Base-by-base conservation (phyloP, 1,140 invertebrate genomes). In the Apis florea region DNA sequence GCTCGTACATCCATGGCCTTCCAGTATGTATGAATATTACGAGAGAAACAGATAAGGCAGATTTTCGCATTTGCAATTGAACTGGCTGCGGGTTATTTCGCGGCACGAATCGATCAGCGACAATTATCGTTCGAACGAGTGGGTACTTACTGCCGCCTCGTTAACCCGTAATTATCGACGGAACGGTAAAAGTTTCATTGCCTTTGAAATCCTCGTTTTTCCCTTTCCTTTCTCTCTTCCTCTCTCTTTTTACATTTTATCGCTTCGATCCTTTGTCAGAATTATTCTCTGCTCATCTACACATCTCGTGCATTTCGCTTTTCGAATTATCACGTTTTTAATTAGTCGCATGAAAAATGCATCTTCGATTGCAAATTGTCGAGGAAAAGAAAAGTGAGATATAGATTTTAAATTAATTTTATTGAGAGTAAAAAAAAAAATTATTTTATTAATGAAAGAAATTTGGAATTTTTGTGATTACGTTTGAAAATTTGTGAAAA, bases 151-250 rank as follows among this genome's bases (percentile, higher is more conserved):
- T 51, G 81, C 63, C 81, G 76, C 71, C 85, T 87, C 76, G 84
- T 87, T 87, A 87, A 86, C 75, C 58, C 66, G 71, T 80, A 79
- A 86, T 83, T 82, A 80, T 83, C 71, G 63, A 59, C n/a, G n/a
- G 78, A 49, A 24, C 67, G 84, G 49, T 87, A 83, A 87, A 87
- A 79, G 59, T 86, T 86, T 86, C 84, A 86, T 85, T 78, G 81
- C 81, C 58, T 80, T 87, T 71, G 73, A 85, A 86, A 85, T 77
- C 67, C 24, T 77, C 24, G 51, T 61, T 53, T 49, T n/a, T 64
- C 68, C n/a, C 54, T 56, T 31, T 56, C 13, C 69, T 47, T 21
- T 40, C 51, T 51, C 10, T 4, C n/a, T 47, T 19, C 59, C 69
- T 26, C 49, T 31, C 40, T 54, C 10, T 1, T 17, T 47, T 21